These are phyloP conservation scores for Lumbricus terrestris DNA, from an alignment of 2,888 invertebrate genomes.

Conservation along the genomic window DNA sequence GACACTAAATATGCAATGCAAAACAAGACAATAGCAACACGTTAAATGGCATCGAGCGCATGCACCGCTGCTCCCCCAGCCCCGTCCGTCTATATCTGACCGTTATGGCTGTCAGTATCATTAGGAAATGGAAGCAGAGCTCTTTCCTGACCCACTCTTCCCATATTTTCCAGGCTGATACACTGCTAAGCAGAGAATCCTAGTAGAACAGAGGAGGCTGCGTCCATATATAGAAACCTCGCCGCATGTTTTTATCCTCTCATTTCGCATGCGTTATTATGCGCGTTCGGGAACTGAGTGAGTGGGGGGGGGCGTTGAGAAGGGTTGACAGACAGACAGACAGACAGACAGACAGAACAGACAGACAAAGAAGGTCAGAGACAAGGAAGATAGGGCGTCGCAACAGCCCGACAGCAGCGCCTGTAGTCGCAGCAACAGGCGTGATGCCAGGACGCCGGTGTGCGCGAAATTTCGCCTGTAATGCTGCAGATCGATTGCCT, in stretches of 20 bases:
- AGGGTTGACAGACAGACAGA: not conserved
- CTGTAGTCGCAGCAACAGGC: not conserved
- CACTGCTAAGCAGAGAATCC: not conserved
- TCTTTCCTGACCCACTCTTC: not conserved
- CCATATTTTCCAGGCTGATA: not conserved
- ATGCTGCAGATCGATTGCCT: not conserved
- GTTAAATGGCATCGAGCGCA: not conserved
- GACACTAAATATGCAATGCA: not conserved
- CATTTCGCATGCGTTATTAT: not conserved
- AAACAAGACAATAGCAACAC: not conserved
- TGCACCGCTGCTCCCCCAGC: not conserved
- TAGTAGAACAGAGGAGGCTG: not conserved
- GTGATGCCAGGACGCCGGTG: not conserved
- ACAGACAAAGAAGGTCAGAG: no score
- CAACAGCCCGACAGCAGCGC: not conserved
- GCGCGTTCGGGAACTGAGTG: not conserved
- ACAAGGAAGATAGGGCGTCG: not conserved
- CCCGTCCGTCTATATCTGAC: not conserved
- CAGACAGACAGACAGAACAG: no score
- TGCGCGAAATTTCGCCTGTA: not conserved
- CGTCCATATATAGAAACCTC: not conserved
- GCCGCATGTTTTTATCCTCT: not conserved
- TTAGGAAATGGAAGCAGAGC: not conserved
- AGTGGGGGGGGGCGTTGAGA: not conserved
- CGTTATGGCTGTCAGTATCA: not conserved